Evolutionary conservation across 2,888 invertebrate species (phyloP).

Genomic region (Drosophila lutescens): DNA sequence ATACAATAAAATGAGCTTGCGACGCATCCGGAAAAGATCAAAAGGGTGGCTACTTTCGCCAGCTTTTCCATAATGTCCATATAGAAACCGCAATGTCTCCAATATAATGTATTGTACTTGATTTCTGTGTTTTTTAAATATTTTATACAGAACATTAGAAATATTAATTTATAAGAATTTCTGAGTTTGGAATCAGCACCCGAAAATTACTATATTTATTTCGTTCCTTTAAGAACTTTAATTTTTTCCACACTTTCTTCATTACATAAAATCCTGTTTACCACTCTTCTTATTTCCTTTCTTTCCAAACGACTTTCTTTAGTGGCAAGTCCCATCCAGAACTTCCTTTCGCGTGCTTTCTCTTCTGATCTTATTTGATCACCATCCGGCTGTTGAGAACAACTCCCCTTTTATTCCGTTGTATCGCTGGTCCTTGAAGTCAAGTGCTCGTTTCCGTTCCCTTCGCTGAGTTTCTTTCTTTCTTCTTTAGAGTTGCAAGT

Average conservation of each 20-base stretch:
- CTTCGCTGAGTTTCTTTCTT: not conserved
- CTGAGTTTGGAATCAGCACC: too few relatives aligned
- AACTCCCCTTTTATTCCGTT: slow-evolving; percentile 45
- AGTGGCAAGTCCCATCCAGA: slow-evolving; percentile 4
- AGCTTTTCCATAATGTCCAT: too few relatives aligned
- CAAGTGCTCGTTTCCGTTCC: slow-evolving; percentile 66
- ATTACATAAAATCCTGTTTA: too few relatives aligned
- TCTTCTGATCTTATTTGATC: slow-evolving; percentile 75
- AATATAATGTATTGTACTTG: too few relatives aligned
- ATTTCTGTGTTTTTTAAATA: too few relatives aligned
- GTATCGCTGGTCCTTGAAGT: slow-evolving; percentile 56
- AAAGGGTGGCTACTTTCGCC: not conserved
- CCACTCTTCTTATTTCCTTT: too few relatives aligned
- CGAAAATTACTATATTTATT: too few relatives aligned
- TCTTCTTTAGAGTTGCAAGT: slow-evolving; percentile 8
- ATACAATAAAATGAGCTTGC: slow-evolving; percentile 26
- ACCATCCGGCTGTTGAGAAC: slow-evolving; percentile 63
- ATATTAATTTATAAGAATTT: too few relatives aligned
- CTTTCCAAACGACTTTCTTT: slow-evolving; percentile 17
- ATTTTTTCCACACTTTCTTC: too few relatives aligned
- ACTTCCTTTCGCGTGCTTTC: slow-evolving; percentile 57
- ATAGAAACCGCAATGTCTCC: too few relatives aligned
- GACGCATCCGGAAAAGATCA: slow-evolving; percentile 15
- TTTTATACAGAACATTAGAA: too few relatives aligned
- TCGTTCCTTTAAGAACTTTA: too few relatives aligned